Conservation (phyloP, 92 coral and sea anemone genomes). For the Actinernus sp. region DNA sequence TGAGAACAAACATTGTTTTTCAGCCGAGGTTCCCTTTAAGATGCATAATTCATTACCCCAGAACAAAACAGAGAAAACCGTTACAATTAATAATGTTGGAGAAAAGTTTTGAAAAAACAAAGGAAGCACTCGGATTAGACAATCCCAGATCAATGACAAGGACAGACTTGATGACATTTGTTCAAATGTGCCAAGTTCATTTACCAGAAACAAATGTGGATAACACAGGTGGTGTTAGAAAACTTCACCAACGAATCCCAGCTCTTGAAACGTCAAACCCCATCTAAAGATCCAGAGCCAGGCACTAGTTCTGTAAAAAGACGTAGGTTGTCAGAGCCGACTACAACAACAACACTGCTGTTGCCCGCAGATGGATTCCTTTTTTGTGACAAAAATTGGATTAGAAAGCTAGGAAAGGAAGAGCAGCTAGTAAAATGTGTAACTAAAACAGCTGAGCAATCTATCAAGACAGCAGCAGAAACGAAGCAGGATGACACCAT, state of each 20-base stretch:
- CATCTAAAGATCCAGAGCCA: not conserved
- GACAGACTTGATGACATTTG: not conserved
- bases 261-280: not conserved
- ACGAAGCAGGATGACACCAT: constrained; percentile 5
- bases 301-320: constrained; percentile 11
- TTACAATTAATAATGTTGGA: no score
- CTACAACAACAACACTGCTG: not conserved
- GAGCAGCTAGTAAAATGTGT: constrained; percentile 16
- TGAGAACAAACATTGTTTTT: no score
- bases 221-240: not conserved
- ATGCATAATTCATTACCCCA: no score
- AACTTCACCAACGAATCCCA: not conserved
- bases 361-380: constrained; percentile 20
- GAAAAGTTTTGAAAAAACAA: no score
- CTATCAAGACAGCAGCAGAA: constrained; percentile 5
- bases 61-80: no score
- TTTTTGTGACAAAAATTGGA: constrained; percentile 26
- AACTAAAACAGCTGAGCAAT: constrained; percentile 12
- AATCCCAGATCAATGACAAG: no score
- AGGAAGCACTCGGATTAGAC: no score
- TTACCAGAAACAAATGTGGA: not conserved
- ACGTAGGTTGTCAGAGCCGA: not conserved
- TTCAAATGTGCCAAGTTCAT: not conserved
- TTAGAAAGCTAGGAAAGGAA: constrained; percentile 11
- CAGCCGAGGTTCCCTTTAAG: no score